These are phyloP conservation scores for Rousettus madagascariensis DNA, from an alignment of 2,797 vertebrate genomes.

Conservation along the genomic window DNA sequence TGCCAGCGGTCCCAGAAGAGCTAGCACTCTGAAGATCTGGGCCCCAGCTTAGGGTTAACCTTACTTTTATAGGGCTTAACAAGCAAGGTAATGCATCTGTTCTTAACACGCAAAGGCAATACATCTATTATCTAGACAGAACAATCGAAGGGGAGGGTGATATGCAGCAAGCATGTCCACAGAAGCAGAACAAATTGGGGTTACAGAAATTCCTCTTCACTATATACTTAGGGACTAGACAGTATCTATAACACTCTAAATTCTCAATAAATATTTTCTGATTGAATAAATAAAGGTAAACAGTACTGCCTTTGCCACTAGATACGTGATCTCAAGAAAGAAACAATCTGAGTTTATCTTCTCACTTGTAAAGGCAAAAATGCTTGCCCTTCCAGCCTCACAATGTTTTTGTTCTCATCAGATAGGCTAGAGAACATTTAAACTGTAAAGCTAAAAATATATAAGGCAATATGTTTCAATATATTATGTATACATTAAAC, in stretches of 20 bases:
- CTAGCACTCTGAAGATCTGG: no score
- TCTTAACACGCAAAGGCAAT: no score
- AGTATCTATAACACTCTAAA: background rate
- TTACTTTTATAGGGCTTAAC: no score
- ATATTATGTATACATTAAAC: background rate
- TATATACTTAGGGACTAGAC: background rate
- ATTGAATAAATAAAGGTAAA: background rate
- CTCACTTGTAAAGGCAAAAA: background rate
- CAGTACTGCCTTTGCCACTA: background rate
- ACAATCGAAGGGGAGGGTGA: no score
- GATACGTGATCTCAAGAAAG: background rate
- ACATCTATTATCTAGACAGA: no score
- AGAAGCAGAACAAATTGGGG: no score
- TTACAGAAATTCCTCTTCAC: no score
- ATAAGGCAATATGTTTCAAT: background rate
- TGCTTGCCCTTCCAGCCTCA: background rate
- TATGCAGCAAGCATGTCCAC: no score
- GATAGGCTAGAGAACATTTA: background rate
- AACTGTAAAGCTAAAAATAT: background rate
- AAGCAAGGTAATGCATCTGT: no score
- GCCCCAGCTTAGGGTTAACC: no score
- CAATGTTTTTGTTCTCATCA: background rate
- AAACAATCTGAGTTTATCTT: background rate
- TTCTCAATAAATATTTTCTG: background rate
- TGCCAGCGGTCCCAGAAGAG: no score